phyloP scores from a whole-genome alignment of 64 coral and sea anemone species.

The Porites lutea region DNA sequence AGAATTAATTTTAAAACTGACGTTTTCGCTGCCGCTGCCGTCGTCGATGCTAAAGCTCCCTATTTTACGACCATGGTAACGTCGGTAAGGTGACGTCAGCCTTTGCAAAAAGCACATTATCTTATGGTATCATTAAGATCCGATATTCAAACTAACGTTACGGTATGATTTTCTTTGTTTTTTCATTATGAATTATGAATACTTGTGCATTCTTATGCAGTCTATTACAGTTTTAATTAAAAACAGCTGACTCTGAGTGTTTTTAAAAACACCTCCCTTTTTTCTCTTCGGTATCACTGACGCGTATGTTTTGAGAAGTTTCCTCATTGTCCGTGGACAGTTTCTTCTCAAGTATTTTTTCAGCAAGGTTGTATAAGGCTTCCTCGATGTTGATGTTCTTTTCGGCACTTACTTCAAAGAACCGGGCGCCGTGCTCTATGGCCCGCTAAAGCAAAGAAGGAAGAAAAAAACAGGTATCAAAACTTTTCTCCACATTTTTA shows the following conservation, averaged over 20 bases:
- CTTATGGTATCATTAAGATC: too few species aligned
- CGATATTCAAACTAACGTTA: too few species aligned
- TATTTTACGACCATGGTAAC: too few species aligned
- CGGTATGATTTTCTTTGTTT: too few species aligned
- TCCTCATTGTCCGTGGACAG: slow-evolving; percentile 90
- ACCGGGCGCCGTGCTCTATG: slow-evolving; percentile 92
- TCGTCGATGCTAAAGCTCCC: too few species aligned
- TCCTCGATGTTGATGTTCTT: slow-evolving; percentile 94
- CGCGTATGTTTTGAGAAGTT: slow-evolving; percentile 80
- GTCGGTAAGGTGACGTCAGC: too few species aligned
- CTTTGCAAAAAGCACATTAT: too few species aligned
- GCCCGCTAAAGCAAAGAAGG: slow-evolving; percentile 73
- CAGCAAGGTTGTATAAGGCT: slow-evolving; percentile 91
- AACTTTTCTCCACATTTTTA: too few species aligned
- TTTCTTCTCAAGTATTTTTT: slow-evolving; percentile 99
- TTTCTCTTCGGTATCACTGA: slow-evolving; percentile 77
- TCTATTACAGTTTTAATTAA: slow-evolving; percentile 3
- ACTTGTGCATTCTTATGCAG: neutral
- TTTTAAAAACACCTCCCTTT: slow-evolving; percentile 76
- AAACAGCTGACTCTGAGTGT: neutral
- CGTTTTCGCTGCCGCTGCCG: too few species aligned
- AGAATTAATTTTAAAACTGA: too few species aligned
- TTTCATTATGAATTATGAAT: too few species aligned
- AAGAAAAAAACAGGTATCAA: neutral
- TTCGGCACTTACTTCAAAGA: slow-evolving; percentile 98